These are phyloP conservation scores for Polypterus bichir DNA, from an alignment of 2,113 vertebrate genomes.

Conservation along the genomic window DNA sequence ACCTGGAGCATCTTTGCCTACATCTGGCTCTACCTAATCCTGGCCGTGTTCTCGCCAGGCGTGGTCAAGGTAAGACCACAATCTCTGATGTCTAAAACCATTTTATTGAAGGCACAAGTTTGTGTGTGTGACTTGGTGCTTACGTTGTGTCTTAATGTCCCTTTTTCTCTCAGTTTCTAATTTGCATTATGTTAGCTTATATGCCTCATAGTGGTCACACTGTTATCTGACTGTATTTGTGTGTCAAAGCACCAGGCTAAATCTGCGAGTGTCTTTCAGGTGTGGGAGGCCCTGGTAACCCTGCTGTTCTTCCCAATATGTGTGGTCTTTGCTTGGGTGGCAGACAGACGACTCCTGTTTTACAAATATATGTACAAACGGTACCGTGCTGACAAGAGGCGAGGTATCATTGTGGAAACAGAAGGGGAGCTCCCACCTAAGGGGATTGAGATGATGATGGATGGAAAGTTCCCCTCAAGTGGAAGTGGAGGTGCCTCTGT, in stretches of 20 bases:
- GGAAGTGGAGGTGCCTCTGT: constrained; percentile 27
- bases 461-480: constrained; percentile 54
- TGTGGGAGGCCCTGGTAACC: constrained; percentile 89
- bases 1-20: constrained; percentile 97
- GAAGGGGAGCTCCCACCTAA: constrained; percentile 73
- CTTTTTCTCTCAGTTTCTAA: no score
- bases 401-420: constrained; percentile 82
- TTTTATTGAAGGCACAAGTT: no score
- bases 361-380: constrained; percentile 94
- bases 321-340: constrained; percentile 86
- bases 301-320: constrained; percentile 83
- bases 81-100: no score
- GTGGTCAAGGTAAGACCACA: constrained; percentile 55
- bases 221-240: no score
- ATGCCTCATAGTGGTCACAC: no score
- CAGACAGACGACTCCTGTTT: constrained; percentile 87
- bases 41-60: constrained; percentile 74
- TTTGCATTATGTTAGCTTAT: no score
- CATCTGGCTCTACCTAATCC: constrained; percentile 91
- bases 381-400: constrained; percentile 81
- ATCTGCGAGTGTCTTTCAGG: constrained; percentile 24
- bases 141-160: no score
- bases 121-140: constrained; percentile 5
- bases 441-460: constrained; percentile 59
- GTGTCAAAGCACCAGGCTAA: not conserved